These are phyloP conservation scores for Saiga tatarica DNA, from an alignment of 2,113 vertebrate species.

Conservation along the genomic window DNA sequence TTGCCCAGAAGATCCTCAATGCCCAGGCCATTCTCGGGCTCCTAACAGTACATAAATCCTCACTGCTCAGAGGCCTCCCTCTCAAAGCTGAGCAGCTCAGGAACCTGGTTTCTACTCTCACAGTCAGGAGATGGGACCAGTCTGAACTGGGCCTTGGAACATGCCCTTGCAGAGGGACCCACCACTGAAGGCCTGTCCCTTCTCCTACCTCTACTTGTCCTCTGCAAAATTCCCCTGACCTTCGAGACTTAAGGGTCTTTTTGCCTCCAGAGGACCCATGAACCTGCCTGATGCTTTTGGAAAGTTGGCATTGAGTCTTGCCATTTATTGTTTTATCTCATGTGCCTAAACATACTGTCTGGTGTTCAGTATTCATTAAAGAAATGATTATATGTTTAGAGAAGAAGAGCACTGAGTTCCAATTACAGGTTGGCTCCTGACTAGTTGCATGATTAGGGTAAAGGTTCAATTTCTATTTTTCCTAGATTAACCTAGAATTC, in stretches of 20 bases:
- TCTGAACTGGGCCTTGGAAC: background rate
- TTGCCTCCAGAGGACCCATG: background rate
- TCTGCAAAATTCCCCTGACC: background rate
- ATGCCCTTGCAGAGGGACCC: background rate
- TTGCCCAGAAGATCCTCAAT: background rate
- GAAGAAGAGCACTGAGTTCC: background rate
- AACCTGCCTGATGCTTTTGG: background rate
- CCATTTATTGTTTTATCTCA: background rate
- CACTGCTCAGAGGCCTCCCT: background rate
- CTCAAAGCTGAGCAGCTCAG: background rate
- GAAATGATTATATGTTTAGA: background rate
- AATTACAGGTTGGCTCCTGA: background rate
- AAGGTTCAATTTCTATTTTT: conserved; percentile 3
- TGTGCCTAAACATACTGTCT: background rate
- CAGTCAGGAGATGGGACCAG: background rate
- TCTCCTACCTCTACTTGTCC: background rate
- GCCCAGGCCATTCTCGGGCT: background rate
- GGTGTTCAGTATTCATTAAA: background rate
- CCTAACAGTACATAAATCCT: background rate
- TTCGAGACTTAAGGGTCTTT: background rate
- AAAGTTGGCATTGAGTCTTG: background rate
- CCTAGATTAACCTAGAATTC: background rate
- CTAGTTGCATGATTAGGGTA: background rate
- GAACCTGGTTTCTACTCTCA: background rate
- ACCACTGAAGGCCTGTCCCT: background rate